Base-by-base conservation (phyloP, 2,888 invertebrate genomes). In the Lymantria monacha region DNA sequence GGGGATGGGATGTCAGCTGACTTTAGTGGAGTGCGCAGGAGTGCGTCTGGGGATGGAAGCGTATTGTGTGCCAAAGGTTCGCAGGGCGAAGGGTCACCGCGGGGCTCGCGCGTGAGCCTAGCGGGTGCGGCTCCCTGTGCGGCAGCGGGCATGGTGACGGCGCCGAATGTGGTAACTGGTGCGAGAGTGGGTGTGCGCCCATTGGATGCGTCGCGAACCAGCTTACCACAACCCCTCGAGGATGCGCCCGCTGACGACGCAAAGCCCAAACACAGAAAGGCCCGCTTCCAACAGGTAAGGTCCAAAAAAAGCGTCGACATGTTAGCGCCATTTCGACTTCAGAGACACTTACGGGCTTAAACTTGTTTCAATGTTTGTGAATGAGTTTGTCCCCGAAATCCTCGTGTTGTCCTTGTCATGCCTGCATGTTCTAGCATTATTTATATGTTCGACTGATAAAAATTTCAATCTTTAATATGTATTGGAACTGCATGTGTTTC, bases 251-350 rank as follows among this genome's bases (percentile, higher is more conserved):
- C 93, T 70, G 87, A 88, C 63, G 90, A 91, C 69, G 67, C 84
- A 75, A 88, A 86, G 87, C 96, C 96, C 76, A 96, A 96, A 85
- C 96, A 96, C 86, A 94, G 96, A 75, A 96, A 96, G 91, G 96
- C 96, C 65, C 94, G 97, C 70, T 96, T 97, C 85, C 96, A 96
- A 86, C 96, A 96, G 93, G 95, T 95, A 82, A 85, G 85, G 48
- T 49, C 42, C 38, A 38, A n/a, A 9, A n/a, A 38, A n/a, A 11
- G 38, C 33, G 38, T 10, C 38, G 8, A 50, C 57, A 49, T 55
- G 54, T 47, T 53, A 55, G 54, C 58, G 44, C 48, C 58, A 53
- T 55, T 48, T 51, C 57, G 49, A 47, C 56, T 33, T 42, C 47
- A 54, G 49, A 46, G 43, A 46, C 47, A 43, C 42, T 50, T 31